Evolutionary conservation across 2,888 invertebrate species (phyloP).

Genomic region (Drosophila melanosoma): DNA sequence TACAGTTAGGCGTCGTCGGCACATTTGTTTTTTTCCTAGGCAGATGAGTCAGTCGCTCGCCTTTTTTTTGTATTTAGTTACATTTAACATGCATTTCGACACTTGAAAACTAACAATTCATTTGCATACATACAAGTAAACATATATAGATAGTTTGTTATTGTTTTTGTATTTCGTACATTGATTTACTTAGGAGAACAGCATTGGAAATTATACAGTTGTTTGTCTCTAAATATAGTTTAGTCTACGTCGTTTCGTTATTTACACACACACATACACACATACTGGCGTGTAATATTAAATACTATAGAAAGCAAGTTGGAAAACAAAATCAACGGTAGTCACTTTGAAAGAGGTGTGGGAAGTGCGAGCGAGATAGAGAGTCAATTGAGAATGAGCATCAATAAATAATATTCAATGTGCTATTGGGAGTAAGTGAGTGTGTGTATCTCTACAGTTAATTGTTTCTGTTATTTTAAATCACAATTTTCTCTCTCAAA

Average conservation of each 20-base stretch:
- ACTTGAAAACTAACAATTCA: constrained; percentile 50
- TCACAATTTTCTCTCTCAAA: constrained; percentile 39
- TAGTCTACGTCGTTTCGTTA: constrained; percentile 65
- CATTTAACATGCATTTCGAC: constrained; percentile 59
- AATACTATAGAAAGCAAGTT: constrained; percentile 51
- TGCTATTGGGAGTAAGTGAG: constrained; percentile 45
- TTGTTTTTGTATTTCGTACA: constrained; percentile 14
- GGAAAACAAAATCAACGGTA: constrained; percentile 52
- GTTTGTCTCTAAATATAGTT: constrained; percentile 44
- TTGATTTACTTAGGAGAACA: constrained; percentile 21
- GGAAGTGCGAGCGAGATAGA: neutral
- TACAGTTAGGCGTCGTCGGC: constrained; percentile 46
- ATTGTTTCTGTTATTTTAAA: constrained; percentile 70
- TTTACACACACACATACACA: constrained; percentile 17
- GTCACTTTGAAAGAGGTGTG: constrained; percentile 21
- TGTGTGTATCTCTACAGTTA: constrained; percentile 44
- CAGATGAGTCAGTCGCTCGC: constrained; percentile 61
- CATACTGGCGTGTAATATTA: constrained; percentile 17
- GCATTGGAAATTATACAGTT: constrained; percentile 55
- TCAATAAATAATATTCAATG: constrained; percentile 74
- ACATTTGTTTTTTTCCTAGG: constrained; percentile 20
- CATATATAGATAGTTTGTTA: constrained; percentile 24
- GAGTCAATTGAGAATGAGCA: constrained; percentile 45
- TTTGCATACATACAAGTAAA: constrained; percentile 18
- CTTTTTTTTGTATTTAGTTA: constrained; percentile 25